Percentiles rank a stretch among this genome's conserved stretches.
phyloP scores from a whole-genome alignment of 1,140 invertebrate genomes.

The Lepidurus apus region DNA sequence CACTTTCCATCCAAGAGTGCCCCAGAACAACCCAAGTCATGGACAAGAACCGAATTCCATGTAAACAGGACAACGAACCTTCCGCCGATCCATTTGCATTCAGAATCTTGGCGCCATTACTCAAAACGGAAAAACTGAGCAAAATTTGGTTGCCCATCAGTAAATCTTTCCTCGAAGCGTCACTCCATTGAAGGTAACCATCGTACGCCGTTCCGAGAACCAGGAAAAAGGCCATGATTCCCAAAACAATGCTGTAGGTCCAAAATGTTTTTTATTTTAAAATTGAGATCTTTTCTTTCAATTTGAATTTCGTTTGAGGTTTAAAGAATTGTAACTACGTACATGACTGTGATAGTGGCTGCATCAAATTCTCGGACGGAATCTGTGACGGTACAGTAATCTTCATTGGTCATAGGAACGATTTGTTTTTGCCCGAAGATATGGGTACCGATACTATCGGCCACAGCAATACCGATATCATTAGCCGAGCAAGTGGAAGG shows the following conservation, averaged over 20 bases:
- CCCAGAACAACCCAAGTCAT: constrained; percentile 87
- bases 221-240: constrained; percentile 18
- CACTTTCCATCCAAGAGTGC: constrained; percentile 76
- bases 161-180: neutral
- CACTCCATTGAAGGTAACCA: constrained; percentile 5
- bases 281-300: neutral
- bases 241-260: neutral
- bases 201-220: constrained; percentile 19
- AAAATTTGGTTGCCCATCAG: constrained; percentile 31
- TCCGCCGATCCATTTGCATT: constrained; percentile 46
- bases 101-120: constrained; percentile 44
- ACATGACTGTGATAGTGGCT: constrained; percentile 29
- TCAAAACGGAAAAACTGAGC: constrained; percentile 40
- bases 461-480: constrained; percentile 29
- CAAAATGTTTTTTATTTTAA: too few species aligned
- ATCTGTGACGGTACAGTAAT: constrained; percentile 12
- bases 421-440: constrained; percentile 1
- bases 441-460: neutral
- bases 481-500: constrained; percentile 29
- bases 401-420: neutral
- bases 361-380: constrained; percentile 23
- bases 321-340: neutral
- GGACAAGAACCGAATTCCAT: constrained; percentile 75
- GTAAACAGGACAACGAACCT: constrained; percentile 67
- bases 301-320: neutral